phyloP scores from a whole-genome alignment of 2,888 invertebrate genomes.

The Meteorus colon region DNA sequence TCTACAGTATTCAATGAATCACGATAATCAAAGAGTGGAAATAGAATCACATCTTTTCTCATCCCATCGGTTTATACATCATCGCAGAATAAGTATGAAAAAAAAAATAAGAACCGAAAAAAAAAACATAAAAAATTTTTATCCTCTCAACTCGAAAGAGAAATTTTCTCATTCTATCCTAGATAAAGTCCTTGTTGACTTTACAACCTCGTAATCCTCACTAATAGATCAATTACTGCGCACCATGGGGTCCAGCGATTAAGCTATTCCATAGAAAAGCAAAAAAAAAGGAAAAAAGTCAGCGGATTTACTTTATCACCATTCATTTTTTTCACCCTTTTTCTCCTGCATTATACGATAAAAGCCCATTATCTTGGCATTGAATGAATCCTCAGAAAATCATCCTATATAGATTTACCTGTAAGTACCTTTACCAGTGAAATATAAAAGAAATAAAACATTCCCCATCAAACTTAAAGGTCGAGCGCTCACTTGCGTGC shows the following conservation, averaged over 20 bases:
- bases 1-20: too few species aligned
- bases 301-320: background rate
- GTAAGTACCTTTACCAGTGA: background rate
- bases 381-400: conserved; percentile 11
- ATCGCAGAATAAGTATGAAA: background rate
- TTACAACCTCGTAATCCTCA: conserved; percentile 10
- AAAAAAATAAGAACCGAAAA: background rate
- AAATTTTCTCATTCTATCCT: background rate
- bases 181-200: background rate
- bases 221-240: conserved; percentile 18
- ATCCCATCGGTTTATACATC: background rate
- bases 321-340: background rate
- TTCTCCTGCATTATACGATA: background rate
- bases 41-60: too few species aligned
- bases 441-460: background rate
- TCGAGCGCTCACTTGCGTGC: background rate
- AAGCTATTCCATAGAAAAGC: background rate
- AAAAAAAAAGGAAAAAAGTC: background rate
- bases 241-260: background rate
- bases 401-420: background rate
- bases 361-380: background rate
- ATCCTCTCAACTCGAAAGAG: background rate
- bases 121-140: background rate
- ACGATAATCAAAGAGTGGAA: too few species aligned
- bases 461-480: background rate